Evolutionary conservation across 2,888 invertebrate species (phyloP).

Genomic region (Aleiodes testaceus): DNA sequence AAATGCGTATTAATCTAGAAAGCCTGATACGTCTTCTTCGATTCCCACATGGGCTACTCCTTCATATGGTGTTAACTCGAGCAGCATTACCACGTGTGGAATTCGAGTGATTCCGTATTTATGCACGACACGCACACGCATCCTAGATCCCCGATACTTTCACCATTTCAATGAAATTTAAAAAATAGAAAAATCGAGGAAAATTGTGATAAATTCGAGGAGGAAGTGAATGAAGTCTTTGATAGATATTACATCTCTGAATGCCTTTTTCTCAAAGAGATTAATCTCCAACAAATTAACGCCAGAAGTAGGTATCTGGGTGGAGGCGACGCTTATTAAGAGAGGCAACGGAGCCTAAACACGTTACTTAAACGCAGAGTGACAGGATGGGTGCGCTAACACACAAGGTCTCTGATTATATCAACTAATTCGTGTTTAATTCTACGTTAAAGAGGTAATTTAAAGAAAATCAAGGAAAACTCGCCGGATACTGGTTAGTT

Average conservation of each 20-base stretch:
- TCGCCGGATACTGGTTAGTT: background rate
- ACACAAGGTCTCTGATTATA: conserved; percentile 48
- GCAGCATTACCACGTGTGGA: conserved; percentile 27
- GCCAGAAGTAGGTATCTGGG: conserved; percentile 28
- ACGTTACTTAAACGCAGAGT: conserved; percentile 36
- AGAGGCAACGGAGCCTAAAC: conserved; percentile 51
- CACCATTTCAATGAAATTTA: background rate
- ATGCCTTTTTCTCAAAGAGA: no score
- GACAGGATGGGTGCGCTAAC: conserved; percentile 50
- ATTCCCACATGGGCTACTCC: background rate
- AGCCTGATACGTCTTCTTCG: conserved; percentile 38
- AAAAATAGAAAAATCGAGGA: no score
- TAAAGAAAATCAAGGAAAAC: background rate
- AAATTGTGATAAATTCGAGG: no score
- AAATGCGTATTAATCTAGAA: conserved; percentile 50
- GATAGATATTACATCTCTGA: no score
- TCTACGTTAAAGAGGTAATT: background rate
- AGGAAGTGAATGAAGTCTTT: no score
- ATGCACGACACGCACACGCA: conserved; percentile 14
- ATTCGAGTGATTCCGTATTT: conserved; percentile 1
- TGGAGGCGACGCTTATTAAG: conserved; percentile 43
- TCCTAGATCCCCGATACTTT: conserved; percentile 7
- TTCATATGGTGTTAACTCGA: conserved; percentile 7
- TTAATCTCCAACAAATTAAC: background rate
- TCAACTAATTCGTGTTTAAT: conserved; percentile 1